These are phyloP conservation scores for Pyrocoelia pectoralis DNA, from an alignment of 2,888 invertebrate genomes.

Conservation along the genomic window DNA sequence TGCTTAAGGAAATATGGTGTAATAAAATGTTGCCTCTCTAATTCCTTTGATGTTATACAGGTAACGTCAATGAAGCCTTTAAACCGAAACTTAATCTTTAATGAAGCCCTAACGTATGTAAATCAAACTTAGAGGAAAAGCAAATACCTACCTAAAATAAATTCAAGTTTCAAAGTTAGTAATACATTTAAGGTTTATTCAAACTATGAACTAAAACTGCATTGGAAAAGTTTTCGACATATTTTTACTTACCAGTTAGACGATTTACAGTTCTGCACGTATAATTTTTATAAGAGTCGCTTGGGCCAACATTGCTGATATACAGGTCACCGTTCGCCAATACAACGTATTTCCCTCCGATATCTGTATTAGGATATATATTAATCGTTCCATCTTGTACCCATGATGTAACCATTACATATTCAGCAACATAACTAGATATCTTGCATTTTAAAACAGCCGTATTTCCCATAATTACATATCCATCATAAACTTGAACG, in stretches of 20 bases:
- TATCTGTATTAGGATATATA: conserved; percentile 79
- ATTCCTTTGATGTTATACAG: too few relatives aligned
- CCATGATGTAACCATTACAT: conserved; percentile 90
- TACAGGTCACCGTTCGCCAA: conserved; percentile 84
- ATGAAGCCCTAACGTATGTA: neutral
- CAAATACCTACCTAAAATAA: conserved; percentile 17
- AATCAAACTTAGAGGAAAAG: conserved; percentile 13
- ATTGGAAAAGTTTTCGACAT: conserved; percentile 13
- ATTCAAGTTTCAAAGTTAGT: conserved; percentile 9
- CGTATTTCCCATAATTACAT: conserved; percentile 90
- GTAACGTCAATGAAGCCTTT: too few relatives aligned
- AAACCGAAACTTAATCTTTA: neutral
- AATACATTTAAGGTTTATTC: conserved; percentile 10
- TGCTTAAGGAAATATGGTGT: too few relatives aligned
- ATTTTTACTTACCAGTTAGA: conserved; percentile 66
- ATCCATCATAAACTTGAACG: conserved; percentile 89
- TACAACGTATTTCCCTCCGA: conserved; percentile 78
- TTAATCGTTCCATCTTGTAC: conserved; percentile 82
- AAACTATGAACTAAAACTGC: conserved; percentile 16
- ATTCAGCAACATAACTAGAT: conserved; percentile 86
- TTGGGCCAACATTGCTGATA: conserved; percentile 79
- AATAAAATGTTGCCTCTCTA: too few relatives aligned
- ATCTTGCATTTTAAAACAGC: conserved; percentile 90
- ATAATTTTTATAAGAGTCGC: conserved; percentile 82
- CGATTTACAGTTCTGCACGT: conserved; percentile 84